phyloP scores from a whole-genome alignment of 2,797 vertebrate species.

The Pantherophis alleghaniensis region DNA sequence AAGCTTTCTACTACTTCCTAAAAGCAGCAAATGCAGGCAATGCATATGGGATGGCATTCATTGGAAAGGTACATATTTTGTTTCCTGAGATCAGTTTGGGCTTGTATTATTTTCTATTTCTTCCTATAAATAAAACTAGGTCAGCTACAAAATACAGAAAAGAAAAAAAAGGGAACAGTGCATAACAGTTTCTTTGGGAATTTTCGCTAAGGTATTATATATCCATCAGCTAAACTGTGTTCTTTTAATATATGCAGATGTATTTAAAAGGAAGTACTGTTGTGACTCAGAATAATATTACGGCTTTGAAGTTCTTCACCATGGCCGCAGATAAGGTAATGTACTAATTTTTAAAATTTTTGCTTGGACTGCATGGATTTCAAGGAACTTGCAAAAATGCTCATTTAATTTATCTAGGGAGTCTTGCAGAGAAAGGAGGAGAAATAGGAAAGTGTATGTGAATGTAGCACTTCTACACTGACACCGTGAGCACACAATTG shows the following conservation, averaged over 20 bases:
- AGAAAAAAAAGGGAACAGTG: neutral
- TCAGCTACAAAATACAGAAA: neutral
- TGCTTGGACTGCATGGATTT: neutral
- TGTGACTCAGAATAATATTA: conserved; percentile 59
- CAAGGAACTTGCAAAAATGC: neutral
- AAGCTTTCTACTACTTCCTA: conserved; percentile 68
- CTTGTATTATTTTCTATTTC: neutral
- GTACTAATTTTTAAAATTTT: neutral
- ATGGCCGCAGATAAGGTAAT: conserved; percentile 68
- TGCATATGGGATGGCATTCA: conserved; percentile 66
- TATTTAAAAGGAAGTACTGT: conserved; percentile 66
- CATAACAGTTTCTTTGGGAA: neutral
- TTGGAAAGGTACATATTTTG: conserved; percentile 64
- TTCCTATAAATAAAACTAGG: neutral
- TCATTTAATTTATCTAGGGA: neutral
- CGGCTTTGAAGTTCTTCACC: conserved; percentile 67
- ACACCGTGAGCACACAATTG: neutral
- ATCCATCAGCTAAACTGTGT: neutral
- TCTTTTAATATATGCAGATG: conserved; percentile 56
- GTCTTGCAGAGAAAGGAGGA: neutral
- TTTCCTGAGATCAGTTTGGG: conserved; percentile 2
- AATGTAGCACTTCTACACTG: neutral
- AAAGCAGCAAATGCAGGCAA: conserved; percentile 64
- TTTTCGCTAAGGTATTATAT: neutral
- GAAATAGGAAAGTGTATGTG: neutral